These are phyloP conservation scores for Protosalanx chinensis DNA, from an alignment of 2,797 vertebrate genomes.

Conservation along the genomic window DNA sequence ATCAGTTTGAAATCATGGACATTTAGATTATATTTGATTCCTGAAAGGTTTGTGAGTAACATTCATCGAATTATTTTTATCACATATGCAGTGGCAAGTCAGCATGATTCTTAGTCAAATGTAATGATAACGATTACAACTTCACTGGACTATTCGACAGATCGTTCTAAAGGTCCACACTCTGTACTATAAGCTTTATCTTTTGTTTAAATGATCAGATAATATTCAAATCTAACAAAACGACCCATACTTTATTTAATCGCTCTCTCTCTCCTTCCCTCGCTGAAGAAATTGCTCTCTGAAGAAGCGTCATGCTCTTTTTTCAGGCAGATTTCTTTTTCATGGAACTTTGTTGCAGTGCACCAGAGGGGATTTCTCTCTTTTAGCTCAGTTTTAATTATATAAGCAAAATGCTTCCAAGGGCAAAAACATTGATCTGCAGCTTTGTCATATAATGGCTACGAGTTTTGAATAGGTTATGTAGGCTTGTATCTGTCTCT, in stretches of 20 bases:
- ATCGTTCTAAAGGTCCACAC: not conserved
- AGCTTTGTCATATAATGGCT: constrained; percentile 34
- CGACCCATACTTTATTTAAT: not conserved
- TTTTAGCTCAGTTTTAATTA: constrained; percentile 4
- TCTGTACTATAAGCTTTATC: too few species aligned
- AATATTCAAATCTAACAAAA: not conserved
- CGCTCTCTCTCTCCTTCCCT: too few species aligned
- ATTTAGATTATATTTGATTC: too few species aligned
- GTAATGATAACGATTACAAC: not conserved
- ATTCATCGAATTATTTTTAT: not conserved
- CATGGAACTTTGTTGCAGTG: not conserved
- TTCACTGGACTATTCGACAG: not conserved
- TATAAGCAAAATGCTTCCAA: constrained; percentile 23
- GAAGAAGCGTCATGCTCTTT: not conserved
- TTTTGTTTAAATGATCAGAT: too few species aligned
- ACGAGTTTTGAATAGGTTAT: constrained; percentile 41
- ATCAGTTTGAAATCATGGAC: too few species aligned
- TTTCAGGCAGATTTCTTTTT: constrained; percentile 3
- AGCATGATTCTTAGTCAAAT: not conserved
- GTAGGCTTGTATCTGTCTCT: constrained; percentile 33
- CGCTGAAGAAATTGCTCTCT: too few species aligned
- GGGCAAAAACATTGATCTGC: constrained; percentile 19
- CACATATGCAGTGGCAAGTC: not conserved
- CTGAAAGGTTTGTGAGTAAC: not conserved
- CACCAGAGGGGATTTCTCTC: not conserved